Conservation (phyloP, 2,113 vertebrate genomes). For the Prunella himalayana region DNA sequence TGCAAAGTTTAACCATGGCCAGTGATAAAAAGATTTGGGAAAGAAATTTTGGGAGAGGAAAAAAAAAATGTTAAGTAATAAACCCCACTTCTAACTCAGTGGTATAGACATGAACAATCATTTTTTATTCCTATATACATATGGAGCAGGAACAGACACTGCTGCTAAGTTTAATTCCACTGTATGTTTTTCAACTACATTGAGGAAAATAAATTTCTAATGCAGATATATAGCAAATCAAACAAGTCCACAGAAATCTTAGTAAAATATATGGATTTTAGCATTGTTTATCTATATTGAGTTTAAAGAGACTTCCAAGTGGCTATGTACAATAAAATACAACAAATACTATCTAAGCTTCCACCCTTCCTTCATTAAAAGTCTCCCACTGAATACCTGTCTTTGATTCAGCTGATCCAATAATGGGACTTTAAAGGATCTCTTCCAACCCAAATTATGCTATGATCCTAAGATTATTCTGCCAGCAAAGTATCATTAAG, state of each 20-base stretch:
- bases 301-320: background rate
- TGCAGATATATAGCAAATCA: background rate
- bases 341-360: background rate
- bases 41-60: background rate
- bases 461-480: background rate
- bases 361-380: background rate
- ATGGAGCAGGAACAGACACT: background rate
- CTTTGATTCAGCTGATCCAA: background rate
- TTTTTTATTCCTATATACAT: background rate
- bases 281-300: background rate
- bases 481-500: background rate
- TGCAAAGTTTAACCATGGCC: background rate
- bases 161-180: background rate
- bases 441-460: background rate
- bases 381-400: background rate
- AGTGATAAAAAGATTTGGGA: background rate
- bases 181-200: background rate
- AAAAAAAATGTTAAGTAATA: background rate
- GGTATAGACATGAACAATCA: background rate
- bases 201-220: conserved; percentile 22
- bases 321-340: background rate
- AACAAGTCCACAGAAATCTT: conserved; percentile 40
- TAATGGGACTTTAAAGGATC: background rate
- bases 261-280: conserved; percentile 23
- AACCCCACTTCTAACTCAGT: background rate